Base-by-base conservation (phyloP, 2,888 invertebrate species). In the Thera obeliscata region DNA sequence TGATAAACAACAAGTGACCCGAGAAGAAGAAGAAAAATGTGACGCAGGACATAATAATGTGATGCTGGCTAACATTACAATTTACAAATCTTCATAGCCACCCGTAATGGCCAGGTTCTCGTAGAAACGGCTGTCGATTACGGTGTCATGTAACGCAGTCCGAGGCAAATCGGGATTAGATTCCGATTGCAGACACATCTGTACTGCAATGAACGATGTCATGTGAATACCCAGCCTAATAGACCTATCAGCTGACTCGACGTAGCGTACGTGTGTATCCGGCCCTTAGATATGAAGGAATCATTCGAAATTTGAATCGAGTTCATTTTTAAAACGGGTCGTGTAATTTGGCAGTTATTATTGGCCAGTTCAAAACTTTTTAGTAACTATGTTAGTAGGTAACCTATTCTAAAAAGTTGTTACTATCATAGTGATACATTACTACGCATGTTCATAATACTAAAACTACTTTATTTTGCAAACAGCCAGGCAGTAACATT, bases 101-200 rank as follows among this genome's bases (percentile, higher is more conserved):
- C 3, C 46, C 3, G 11, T 46, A 12, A 56, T 50, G 43, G 61
- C 46, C 12, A 36, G 61, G 55, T 52, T 6, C 52, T 49, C 50
- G 48, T 48, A 61, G 56, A 64, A 68, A 52, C 55, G 48, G 81
- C 78, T 80, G 83, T 83, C 86, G 83, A 86, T 87, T 85, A 85
- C 77, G 72, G 70, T 71, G 78, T 74, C 80, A 75, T 72, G 82
- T 76, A 81, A 80, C 86, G 81, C 76, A 76, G 84, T 83, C 76
- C 76, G 72, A 70, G 80, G 82, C 81, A 61, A 60, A 64, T 66
- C 76, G 79, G 85, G 87, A 90, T 89, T 88, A 86, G 87, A 87
- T 89, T 90, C 83, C 84, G 81, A 86, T 86, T 85, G 87, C 84
- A 85, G 84, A 81, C 83, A 84, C 86, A 85, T 85, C 82, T 86